Conservation (phyloP, 2,888 invertebrate species). For the Adelognathus sp. region DNA sequence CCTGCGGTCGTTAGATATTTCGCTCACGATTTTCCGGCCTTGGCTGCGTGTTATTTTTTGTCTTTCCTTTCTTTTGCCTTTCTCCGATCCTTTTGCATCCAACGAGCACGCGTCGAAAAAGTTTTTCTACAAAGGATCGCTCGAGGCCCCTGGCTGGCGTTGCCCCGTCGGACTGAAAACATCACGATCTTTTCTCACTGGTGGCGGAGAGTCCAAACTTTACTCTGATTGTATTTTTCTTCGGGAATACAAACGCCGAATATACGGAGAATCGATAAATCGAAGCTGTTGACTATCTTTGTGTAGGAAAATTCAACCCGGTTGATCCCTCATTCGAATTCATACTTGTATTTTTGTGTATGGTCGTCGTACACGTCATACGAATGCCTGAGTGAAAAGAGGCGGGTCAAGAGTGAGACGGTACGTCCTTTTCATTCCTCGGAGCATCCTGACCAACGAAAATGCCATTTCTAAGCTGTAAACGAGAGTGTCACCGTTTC, state of each 20-base stretch:
- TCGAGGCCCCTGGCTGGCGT: background rate
- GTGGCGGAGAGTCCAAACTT: too few species aligned
- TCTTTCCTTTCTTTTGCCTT: background rate
- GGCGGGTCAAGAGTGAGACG: background rate
- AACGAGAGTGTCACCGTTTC: background rate
- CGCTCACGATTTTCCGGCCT: conserved; percentile 47
- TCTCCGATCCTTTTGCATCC: conserved; percentile 22
- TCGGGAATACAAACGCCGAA: too few species aligned
- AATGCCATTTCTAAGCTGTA: conserved; percentile 1
- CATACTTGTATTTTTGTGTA: too few species aligned
- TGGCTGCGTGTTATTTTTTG: background rate
- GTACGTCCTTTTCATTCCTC: background rate
- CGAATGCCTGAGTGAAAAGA: background rate
- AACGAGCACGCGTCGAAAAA: conserved; percentile 13
- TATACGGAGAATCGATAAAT: too few species aligned
- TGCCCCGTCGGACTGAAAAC: background rate
- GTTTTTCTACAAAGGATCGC: conserved; percentile 26
- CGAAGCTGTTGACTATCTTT: too few species aligned
- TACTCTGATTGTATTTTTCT: too few species aligned
- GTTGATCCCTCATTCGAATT: too few species aligned
- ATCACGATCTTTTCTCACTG: background rate
- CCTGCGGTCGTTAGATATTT: conserved; percentile 45
- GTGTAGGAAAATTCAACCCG: too few species aligned
- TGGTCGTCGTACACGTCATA: too few species aligned
- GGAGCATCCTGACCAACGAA: background rate